phyloP scores from a whole-genome alignment of 2,888 invertebrate genomes.

The Ernsta delagoae region DNA sequence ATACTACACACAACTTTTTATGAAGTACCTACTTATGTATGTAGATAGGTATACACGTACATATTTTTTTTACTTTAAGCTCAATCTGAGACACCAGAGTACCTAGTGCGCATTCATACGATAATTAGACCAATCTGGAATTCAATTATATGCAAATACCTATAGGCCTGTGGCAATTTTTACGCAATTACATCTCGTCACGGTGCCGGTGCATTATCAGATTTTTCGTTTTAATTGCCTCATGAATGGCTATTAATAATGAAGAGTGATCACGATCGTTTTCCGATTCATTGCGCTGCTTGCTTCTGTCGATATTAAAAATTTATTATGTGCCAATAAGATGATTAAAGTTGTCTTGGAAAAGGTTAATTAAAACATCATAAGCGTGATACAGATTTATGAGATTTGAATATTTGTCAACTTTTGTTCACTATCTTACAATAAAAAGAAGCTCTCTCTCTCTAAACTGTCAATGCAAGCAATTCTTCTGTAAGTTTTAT shows the following conservation, averaged over 20 bases:
- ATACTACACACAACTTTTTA: no score
- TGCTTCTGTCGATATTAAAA: slow-evolving; percentile 58
- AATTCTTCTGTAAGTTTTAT: no score
- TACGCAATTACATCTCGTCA: slow-evolving; percentile 22
- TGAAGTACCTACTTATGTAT: no score
- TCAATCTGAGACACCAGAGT: no score
- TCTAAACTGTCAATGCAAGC: no score
- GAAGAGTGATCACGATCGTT: slow-evolving; percentile 58
- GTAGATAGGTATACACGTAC: no score
- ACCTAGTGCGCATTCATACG: no score
- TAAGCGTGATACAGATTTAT: background rate
- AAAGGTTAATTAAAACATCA: background rate
- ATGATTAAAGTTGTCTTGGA: background rate
- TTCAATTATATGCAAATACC: slow-evolving; percentile 28
- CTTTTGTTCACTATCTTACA: background rate
- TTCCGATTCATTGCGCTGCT: slow-evolving; percentile 44
- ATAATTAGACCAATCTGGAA: background rate
- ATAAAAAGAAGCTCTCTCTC: no score
- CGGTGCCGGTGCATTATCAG: slow-evolving; percentile 25
- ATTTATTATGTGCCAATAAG: slow-evolving; percentile 49
- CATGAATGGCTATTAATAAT: slow-evolving; percentile 62
- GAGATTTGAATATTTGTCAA: background rate
- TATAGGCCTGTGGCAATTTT: slow-evolving; percentile 12
- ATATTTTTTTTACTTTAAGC: no score
- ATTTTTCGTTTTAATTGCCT: slow-evolving; percentile 27